Percentiles rank a stretch among this genome's conserved stretches.
These are phyloP conservation scores for Speoplatyrhinus poulsoni DNA, from an alignment of 2,113 vertebrate genomes.

Conservation along the genomic window DNA sequence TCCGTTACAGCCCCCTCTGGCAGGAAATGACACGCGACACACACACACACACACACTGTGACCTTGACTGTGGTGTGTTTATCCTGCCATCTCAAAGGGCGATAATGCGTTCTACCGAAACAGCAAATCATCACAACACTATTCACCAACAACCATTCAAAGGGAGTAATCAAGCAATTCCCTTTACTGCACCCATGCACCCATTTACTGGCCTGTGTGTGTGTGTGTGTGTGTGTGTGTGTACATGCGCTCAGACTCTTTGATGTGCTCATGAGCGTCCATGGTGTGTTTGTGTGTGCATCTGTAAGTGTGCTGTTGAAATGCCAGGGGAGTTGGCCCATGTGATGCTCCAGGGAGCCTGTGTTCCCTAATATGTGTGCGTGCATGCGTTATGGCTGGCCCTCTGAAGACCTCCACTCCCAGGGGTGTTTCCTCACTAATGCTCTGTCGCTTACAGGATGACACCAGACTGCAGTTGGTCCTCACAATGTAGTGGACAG, in stretches of 20 bases:
- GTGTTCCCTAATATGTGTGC: neutral
- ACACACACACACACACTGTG: neutral
- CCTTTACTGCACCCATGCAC: neutral
- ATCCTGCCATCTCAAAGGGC: constrained; percentile 38
- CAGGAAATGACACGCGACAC: constrained; percentile 61
- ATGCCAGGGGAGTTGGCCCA: constrained; percentile 20
- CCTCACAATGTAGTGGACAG: too few species aligned
- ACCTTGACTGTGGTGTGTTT: constrained; percentile 54
- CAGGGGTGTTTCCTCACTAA: too few species aligned
- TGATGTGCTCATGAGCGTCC: constrained; percentile 32
- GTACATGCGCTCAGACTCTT: neutral
- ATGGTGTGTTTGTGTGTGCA: constrained; percentile 4
- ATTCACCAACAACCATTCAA: neutral
- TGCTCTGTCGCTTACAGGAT: too few species aligned
- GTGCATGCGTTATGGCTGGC: too few species aligned
- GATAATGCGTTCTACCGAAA: constrained; percentile 11
- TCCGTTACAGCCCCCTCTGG: constrained; percentile 43
- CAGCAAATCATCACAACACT: neutral
- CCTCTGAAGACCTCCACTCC: too few species aligned
- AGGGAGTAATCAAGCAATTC: neutral
- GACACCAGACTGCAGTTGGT: too few species aligned
- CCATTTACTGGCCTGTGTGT: neutral
- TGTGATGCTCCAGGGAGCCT: constrained; percentile 7
- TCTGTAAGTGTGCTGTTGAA: neutral
- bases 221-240: neutral